Evolutionary conservation across 2,888 invertebrate genomes (phyloP).

Genomic region (Gastrophysa polygoni): DNA sequence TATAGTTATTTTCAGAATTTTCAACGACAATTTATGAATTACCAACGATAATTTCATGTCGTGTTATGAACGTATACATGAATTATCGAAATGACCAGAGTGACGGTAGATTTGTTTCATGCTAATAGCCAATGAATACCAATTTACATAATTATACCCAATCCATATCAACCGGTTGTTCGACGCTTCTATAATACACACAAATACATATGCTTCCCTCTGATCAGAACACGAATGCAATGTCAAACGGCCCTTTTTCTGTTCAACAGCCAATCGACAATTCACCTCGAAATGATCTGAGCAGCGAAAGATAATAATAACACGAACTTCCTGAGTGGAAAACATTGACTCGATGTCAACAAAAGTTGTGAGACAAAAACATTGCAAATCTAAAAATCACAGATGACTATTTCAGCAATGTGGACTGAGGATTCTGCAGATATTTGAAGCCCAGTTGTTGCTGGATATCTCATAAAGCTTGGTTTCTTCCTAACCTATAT

Average conservation of each 20-base stretch:
- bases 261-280: not conserved
- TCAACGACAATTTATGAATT: not conserved
- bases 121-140: conserved; percentile 10
- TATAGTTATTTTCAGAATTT: conserved; percentile 8
- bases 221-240: not conserved
- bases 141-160: conserved; percentile 15
- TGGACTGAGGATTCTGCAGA: too few species aligned
- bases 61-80: not conserved
- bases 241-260: not conserved
- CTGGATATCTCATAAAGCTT: too few species aligned
- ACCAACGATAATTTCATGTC: conserved; percentile 6
- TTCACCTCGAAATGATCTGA: too few species aligned
- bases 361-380: too few species aligned
- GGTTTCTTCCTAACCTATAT: too few species aligned
- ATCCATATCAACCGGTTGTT: conserved; percentile 12
- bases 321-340: too few species aligned
- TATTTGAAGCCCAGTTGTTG: too few species aligned
- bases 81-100: conserved; percentile 10
- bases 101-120: conserved; percentile 14
- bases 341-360: too few species aligned
- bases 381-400: too few species aligned
- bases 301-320: too few species aligned
- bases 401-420: too few species aligned
- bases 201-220: not conserved
- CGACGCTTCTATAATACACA: conserved; percentile 3